phyloP scores from a whole-genome alignment of 2,797 vertebrate species.

The Phataginus tetradactyla region DNA sequence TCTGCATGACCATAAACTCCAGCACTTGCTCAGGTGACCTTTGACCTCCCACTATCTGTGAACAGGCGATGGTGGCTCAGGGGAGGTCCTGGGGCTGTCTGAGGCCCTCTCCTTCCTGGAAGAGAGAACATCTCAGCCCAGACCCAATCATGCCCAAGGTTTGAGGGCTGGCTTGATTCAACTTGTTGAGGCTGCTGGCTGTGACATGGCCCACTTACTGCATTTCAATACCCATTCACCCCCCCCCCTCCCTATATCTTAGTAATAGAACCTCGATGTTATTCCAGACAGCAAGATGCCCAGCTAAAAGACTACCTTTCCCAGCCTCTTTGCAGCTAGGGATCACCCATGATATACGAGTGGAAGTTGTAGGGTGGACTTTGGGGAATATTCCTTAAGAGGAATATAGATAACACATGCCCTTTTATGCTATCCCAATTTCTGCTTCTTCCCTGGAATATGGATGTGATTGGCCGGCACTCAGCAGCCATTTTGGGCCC shows the following conservation, averaged over 20 bases:
- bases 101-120: neutral
- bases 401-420: neutral
- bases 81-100: neutral
- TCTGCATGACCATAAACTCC: neutral
- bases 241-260: neutral
- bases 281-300: constrained; percentile 5
- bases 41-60: neutral
- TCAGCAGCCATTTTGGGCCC: neutral
- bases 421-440: neutral
- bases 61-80: neutral
- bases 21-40: neutral
- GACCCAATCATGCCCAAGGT: neutral
- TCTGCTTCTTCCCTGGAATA: neutral
- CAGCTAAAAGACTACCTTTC: constrained; percentile 50
- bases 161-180: neutral
- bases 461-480: neutral
- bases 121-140: neutral
- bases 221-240: neutral
- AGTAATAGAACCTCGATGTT: neutral
- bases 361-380: neutral
- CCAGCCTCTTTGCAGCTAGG: neutral
- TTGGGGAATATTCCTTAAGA: neutral
- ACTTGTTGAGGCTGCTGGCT: neutral
- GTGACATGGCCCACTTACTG: neutral
- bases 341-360: neutral